Evolutionary conservation across 2,888 invertebrate species (phyloP), one percentile per base, ranked within the genome.

Genomic region (Sceliomorpha sp.): DNA sequence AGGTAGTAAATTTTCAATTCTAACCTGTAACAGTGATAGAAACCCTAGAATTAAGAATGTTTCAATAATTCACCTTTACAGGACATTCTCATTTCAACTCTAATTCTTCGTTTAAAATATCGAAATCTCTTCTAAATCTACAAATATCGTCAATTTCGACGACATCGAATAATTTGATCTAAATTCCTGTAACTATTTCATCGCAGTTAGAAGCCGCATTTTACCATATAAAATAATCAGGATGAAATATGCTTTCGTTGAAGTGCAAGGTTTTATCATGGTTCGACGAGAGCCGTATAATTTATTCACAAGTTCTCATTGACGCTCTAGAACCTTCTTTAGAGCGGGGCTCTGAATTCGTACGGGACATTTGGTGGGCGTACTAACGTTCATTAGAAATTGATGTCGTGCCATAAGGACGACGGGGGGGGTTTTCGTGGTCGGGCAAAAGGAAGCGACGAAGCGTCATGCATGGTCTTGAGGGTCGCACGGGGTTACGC

Each of bases 381-480:
- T 48, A 36, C 29, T 20, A 37, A 48, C 13, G 29, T 63, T 34
- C 39, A 55, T 55, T 55, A 63, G 48, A 53, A 55, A 63, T 55
- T 63, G 55, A 63, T 48, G 47, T 47, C 53, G 13, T 29, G 13
- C 1, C 10, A 9, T 32, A 63, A 47, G 40, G 34, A 40, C 20
- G 17, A 10, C 42, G 44, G 51, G 20, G 32, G 26, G n/a, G n/a
- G n/a, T n/a, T n/a, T 34, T 45, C 13, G 26, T 20, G 27, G 50
- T 26, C 3, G 17, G 27, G 10, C 32, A 15, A 44, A 37, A 60
- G 51, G 37, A 51, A 60, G 42, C 37, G 17, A 27, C 20, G 27
- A 10, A 31, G 2, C 10, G 27, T 48, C 40, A 27, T 26, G 44
- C 17, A 44, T 36, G 39, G 45, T 9, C 45, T 32, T 39, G 37